Base-by-base conservation (phyloP, 2,888 invertebrate species). In the Lepidocyrtoides sp. region DNA sequence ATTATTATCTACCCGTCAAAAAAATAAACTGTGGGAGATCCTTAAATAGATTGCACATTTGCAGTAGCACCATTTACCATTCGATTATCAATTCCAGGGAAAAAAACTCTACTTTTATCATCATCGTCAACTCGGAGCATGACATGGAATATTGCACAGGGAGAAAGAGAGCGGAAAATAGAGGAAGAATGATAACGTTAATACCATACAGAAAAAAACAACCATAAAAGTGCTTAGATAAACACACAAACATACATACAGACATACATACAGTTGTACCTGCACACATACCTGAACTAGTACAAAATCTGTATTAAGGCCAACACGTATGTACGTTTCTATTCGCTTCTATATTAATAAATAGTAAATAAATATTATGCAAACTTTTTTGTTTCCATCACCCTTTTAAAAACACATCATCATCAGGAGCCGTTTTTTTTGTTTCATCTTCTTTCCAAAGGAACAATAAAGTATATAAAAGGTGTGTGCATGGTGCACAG, bases 401-500 rank as follows among this genome's bases (percentile, higher is more conserved):
- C 10, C 17, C 4, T 20, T 72, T 23, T 23, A 17, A 72, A 72
- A 36, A 23, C 14, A 20, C 69, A 72, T 72, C 41, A 20, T 20
- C 69, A 36, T 36, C 32, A 36, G 23, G 5, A n/a, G 41, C 8
- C 41, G 3, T 63, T 26, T 26, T 23, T 10, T 29, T 63, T 41
- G 69, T 72, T 72, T 72, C 69, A 72, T 41, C 66, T 36, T 44
- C 23, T 17, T 41, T 41, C 41, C n/a, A 41, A 10, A 20, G 66
- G 36, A 63, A 36, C n/a, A n/a, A 32, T 17, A 44, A n/a, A 54
- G 54, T 4, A 54, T 54, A 54, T 17, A 54, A 4, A 44, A 5
- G 3, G 36, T 36, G 44, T 44, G 14, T n/a, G 44, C 10, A 44
- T 44, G 10, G 14, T n/a, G 29, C 10, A 63, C 5, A 29, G 66